Evolutionary conservation across 1,140 invertebrate genomes (phyloP).

Genomic region (Nylanderia fulva): DNA sequence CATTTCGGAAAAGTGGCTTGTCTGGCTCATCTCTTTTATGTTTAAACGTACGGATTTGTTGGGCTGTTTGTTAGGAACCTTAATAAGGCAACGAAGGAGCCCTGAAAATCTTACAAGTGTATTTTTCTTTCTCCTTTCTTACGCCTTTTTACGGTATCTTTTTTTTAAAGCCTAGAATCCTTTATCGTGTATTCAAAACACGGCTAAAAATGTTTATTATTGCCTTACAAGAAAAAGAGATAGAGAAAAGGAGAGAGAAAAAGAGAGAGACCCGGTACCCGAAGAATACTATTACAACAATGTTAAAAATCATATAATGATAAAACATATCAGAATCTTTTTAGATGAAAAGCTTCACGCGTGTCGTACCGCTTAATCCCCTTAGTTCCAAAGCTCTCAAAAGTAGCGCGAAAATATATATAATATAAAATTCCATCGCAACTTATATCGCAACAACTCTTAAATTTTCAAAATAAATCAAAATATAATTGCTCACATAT

Average conservation of each 20-base stretch:
- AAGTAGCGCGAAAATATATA: constrained; percentile 52
- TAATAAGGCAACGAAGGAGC: constrained; percentile 80
- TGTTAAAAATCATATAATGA: constrained; percentile 9
- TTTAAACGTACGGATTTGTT: constrained; percentile 61
- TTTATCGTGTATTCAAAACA: constrained; percentile 39
- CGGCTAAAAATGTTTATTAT: constrained; percentile 56
- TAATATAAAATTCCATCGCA: constrained; percentile 54
- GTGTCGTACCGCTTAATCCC: neutral
- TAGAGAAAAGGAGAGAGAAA: neutral
- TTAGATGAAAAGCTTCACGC: neutral
- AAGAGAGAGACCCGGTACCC: constrained; percentile 71
- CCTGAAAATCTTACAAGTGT: constrained; percentile 73
- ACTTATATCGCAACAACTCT: constrained; percentile 43
- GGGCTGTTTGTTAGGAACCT: constrained; percentile 78
- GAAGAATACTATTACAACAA: constrained; percentile 49
- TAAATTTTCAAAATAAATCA: constrained; percentile 56
- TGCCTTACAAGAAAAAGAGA: constrained; percentile 53
- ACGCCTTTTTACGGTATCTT: constrained; percentile 44
- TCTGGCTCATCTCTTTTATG: constrained; percentile 53
- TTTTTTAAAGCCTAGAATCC: constrained; percentile 41
- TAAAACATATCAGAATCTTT: constrained; percentile 29
- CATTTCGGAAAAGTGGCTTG: constrained; percentile 55
- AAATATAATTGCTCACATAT: constrained; percentile 60
- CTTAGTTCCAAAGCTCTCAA: constrained; percentile 61
- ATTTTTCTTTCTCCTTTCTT: constrained; percentile 42